phyloP scores from a whole-genome alignment of 2,797 vertebrate species.

The Tadarida brasiliensis region DNA sequence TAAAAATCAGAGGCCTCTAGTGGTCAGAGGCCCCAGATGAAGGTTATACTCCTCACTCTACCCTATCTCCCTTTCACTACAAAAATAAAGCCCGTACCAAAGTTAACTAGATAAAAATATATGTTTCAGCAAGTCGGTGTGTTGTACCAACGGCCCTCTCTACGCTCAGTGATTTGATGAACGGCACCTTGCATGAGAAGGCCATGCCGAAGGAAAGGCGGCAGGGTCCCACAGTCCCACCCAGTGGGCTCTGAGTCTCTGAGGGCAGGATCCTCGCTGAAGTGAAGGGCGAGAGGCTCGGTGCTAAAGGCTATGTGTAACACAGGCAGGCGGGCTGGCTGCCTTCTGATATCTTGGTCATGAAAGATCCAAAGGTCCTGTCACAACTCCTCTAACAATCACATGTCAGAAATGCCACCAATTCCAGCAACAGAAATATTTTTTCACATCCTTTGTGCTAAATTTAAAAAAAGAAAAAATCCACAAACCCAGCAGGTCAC shows the following conservation, averaged over 20 bases:
- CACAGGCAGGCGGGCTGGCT: background rate
- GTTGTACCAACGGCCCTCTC: background rate
- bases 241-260: background rate
- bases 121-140: background rate
- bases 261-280: background rate
- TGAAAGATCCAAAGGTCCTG: background rate
- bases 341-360: background rate
- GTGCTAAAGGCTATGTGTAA: background rate
- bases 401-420: background rate
- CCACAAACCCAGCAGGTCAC: background rate
- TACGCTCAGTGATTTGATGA: background rate
- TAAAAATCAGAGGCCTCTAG: background rate
- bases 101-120: background rate
- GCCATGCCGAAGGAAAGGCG: background rate
- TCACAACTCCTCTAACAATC: background rate
- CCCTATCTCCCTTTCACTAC: background rate
- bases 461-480: background rate
- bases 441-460: background rate
- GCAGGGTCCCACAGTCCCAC: background rate
- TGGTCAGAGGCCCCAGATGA: background rate
- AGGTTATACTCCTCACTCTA: background rate
- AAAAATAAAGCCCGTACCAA: conserved; percentile 1
- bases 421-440: background rate
- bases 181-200: background rate
- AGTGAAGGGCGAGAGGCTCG: background rate